Base-by-base conservation (phyloP, 2,888 invertebrate genomes). In the Lasioglossum zephyrum region DNA sequence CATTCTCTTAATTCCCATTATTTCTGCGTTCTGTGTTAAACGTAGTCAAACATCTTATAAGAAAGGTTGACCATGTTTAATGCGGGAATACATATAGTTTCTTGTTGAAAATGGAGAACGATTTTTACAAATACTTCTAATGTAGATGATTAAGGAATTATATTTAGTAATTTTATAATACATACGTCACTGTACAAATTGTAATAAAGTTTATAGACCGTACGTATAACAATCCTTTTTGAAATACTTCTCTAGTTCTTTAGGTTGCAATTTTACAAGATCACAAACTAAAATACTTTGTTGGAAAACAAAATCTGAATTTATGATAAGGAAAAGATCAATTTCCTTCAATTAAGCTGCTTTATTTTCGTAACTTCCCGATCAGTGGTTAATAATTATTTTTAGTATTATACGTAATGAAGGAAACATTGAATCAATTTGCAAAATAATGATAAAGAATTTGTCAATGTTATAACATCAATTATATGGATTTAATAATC, bases 101-200 rank as follows among this genome's bases (percentile, higher is more conserved):
- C 9, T 8, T 53, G 9, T 9, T 53, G 8, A n/a, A n/a, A 57
- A 57, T 9, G 11, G 11, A 57, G n/a, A n/a, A 57, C 57, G 53
- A 53, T 53, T 53, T 53, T n/a, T 53, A 53, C 8, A n/a, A 8
- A 53, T n/a, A 22, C 53, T 22, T 22, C 53, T 22, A 9, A 9
- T 9, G 53, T 53, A 22, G 53, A 53, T 3, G 6, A 53, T 53
- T n/a, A 63, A 63, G 63, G 16, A 36, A 18, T 8, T 47, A 47
- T 74, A 26, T 2, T 69, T 53, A 47, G 70, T 41, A 49, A 63
- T n/a, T 63, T 47, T 53, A 41, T 53, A 49, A 41, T 26, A 31
- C 3, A 39, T 22, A 16, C 47, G 11, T 57, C 13, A 73, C 18
- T 82, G 63, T 83, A 78, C 44, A 75, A 72, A 78, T 63, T 78